A percentile compares a stretch with the other conserved stretches of the same genome.
phyloP scores from a whole-genome alignment of 2,113 vertebrate genomes.

The Plectropomus leopardus region DNA sequence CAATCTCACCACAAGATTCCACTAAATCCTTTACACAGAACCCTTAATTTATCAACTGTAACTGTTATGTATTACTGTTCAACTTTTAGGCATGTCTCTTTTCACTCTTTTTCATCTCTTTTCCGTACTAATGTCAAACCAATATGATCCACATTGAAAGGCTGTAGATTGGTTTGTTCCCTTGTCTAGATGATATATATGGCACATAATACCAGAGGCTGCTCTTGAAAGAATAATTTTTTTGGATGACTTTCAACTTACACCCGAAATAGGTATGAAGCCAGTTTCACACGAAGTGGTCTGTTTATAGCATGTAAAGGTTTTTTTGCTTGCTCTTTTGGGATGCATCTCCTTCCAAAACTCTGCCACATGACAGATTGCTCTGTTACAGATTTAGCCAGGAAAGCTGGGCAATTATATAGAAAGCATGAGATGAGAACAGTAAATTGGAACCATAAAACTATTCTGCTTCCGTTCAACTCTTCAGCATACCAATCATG shows the following conservation, averaged over 20 bases:
- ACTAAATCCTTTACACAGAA: too few species aligned
- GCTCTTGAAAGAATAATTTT: background rate
- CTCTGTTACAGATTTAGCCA: conserved; percentile 28
- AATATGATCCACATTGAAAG: background rate
- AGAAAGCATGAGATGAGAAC: conserved; percentile 55
- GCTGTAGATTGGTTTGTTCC: background rate
- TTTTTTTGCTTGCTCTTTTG: conserved; percentile 29
- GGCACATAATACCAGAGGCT: too few species aligned
- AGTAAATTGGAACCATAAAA: conserved; percentile 58
- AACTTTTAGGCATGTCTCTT: too few species aligned
- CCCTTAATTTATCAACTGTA: too few species aligned
- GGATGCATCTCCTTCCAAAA: conserved; percentile 7
- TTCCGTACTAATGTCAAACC: too few species aligned
- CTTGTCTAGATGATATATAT: background rate
- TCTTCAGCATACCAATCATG: conserved; percentile 31
- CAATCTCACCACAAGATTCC: too few species aligned
- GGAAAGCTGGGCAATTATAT: conserved; percentile 53
- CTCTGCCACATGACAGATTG: conserved; percentile 39
- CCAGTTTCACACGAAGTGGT: background rate
- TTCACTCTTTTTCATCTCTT: too few species aligned
- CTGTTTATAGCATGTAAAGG: conserved; percentile 11
- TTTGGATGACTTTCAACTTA: background rate
- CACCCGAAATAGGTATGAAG: background rate
- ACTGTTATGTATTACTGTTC: too few species aligned
- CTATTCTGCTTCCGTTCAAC: conserved; percentile 28